phyloP scores from a whole-genome alignment of 2,888 invertebrate species.

The Pachymerium ferrugineum region DNA sequence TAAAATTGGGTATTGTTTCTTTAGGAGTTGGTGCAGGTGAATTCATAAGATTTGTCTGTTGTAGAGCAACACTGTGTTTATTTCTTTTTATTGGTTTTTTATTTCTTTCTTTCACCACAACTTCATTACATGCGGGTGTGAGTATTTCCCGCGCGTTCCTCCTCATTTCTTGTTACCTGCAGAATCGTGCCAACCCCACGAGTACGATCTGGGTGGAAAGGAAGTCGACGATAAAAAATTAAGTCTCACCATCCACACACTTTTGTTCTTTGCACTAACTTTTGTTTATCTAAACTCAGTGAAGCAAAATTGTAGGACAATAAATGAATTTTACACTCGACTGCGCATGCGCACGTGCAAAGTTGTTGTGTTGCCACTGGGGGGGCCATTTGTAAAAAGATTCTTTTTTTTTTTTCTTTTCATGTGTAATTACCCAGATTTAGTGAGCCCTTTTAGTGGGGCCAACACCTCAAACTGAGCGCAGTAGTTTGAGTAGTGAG shows the following conservation, averaged over 20 bases:
- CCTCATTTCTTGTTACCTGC: background rate
- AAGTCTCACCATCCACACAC: background rate
- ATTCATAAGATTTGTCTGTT: slow-evolving; percentile 9
- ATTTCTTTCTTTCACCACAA: slow-evolving; percentile 11
- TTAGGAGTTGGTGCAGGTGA: background rate
- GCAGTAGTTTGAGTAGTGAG: slow-evolving; percentile 14
- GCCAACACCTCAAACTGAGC: background rate
- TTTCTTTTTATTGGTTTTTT: slow-evolving; percentile 21
- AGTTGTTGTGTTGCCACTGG: background rate
- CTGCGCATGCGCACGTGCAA: slow-evolving; percentile 8
- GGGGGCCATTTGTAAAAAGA: background rate
- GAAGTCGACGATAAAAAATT: slow-evolving; percentile 9
- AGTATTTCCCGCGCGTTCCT: slow-evolving; percentile 11
- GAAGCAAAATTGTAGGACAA: background rate
- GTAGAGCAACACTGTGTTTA: background rate
- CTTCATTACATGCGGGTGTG: slow-evolving; percentile 21
- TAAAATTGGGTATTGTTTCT: too few species aligned
- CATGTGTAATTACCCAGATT: slow-evolving; percentile 18
- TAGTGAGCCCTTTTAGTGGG: slow-evolving; percentile 1
- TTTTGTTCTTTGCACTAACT: slow-evolving; percentile 6
- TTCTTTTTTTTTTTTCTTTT: too few species aligned
- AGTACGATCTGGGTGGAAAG: background rate
- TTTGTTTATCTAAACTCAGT: slow-evolving; percentile 7
- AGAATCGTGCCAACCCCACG: background rate
- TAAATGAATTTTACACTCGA: slow-evolving; percentile 12